Evolutionary conservation across 2,888 invertebrate genomes (phyloP).

Genomic region (Callyntrura sp.): DNA sequence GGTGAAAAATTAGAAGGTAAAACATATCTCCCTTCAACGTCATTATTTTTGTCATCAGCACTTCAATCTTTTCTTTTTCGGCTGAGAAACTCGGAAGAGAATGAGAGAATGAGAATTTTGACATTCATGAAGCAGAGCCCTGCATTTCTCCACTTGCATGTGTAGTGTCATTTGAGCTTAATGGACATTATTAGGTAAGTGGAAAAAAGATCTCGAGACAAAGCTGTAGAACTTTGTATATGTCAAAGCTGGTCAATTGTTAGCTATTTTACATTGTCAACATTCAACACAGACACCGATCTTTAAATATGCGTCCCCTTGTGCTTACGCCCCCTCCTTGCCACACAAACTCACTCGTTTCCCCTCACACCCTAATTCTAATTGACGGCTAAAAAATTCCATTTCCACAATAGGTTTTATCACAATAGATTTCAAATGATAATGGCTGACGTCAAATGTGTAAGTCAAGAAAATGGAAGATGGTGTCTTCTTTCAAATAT

Average conservation of each 20-base stretch:
- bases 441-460: too few species aligned
- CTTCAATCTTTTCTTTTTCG: background rate
- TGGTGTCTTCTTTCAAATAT: too few species aligned
- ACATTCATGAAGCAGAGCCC: background rate
- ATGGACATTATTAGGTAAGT: background rate
- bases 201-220: background rate
- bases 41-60: background rate
- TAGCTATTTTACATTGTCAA: background rate
- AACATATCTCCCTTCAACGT: constrained; percentile 1
- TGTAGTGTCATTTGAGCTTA: background rate
- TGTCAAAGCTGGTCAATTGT: background rate
- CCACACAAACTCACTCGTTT: background rate
- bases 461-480: too few species aligned
- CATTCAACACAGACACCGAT: background rate
- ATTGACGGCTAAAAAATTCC: too few species aligned
- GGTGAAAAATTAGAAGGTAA: constrained; percentile 45
- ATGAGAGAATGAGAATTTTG: background rate
- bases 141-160: background rate
- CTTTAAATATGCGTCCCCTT: background rate
- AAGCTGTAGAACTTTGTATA: background rate
- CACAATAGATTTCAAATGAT: too few species aligned
- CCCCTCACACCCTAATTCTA: background rate
- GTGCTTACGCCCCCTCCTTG: background rate
- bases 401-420: too few species aligned
- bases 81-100: background rate